Evolutionary conservation across 2,797 vertebrate species (phyloP), one percentile per base, ranked within the genome.

Genomic region (Holocentrus rufus): DNA sequence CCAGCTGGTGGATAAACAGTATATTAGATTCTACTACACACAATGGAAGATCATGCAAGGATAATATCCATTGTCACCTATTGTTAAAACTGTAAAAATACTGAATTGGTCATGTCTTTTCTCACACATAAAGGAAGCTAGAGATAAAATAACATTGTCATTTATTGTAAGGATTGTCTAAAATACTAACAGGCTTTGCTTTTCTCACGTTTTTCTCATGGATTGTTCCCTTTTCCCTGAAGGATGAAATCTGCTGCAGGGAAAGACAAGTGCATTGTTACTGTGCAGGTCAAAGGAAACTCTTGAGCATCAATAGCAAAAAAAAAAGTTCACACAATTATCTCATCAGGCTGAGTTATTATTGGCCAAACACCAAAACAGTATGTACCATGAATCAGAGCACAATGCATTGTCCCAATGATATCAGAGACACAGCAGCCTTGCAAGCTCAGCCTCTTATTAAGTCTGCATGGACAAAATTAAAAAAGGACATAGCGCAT

Each of bases 1-100:
- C 67, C 86, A 86, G 80, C 79, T 86, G 86, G 30, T 70, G 67
- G 61, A 72, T 47, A 65, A 69, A 62, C 65, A 36, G 39, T 34
- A 36, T 62, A 53, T 65, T 57, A 34, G 14, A 67, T 58, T 82
- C 71, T 58, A 47, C 23, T 31, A 11, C 9, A 57, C 77, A 88
- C 81, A 84, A 84, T 75, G 68, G 61, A 80, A 50, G 73, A 82
- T 78, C 59, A 61, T 30, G 39, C 17, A 61, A 53, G 73, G 78
- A 65, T 58, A 62, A 60, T 42, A 53, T 23, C 31, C 10, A 44
- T 72, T 62, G 64, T 81, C 73, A 74, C 50, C 61, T 52, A 77
- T 77, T 89, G 71, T 79, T 65, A 23, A 34, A 60, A 67, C 27
- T 72, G 46, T 63, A 65, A 14, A 74, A 70, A 77, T 30, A 39